Evolutionary conservation across 2,888 invertebrate genomes (phyloP).

Genomic region (Nephrotoma guestfalica): DNA sequence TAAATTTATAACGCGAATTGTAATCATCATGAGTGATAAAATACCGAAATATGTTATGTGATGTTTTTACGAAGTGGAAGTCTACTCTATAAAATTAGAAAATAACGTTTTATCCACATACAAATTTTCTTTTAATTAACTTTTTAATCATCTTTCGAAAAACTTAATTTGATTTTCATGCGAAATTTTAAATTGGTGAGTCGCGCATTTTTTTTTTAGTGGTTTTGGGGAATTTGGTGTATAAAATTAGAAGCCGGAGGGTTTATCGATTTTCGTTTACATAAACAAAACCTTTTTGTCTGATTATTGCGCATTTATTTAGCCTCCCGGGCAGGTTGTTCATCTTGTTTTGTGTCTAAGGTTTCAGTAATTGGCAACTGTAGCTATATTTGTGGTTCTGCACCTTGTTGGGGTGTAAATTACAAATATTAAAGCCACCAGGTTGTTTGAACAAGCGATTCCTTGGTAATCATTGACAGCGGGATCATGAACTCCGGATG

Average conservation of each 20-base stretch:
- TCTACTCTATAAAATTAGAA: background rate
- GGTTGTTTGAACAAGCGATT: too few species aligned
- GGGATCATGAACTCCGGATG: too few species aligned
- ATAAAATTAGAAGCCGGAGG: background rate
- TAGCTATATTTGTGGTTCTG: too few species aligned
- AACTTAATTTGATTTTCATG: background rate
- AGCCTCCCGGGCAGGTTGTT: too few species aligned
- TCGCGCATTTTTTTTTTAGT: background rate
- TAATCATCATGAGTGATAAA: background rate
- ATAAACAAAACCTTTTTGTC: background rate
- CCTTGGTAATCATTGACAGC: too few species aligned
- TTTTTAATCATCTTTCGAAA: background rate
- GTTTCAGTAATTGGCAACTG: too few species aligned
- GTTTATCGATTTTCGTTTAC: background rate
- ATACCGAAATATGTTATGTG: background rate
- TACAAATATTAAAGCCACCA: too few species aligned
- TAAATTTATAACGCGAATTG: background rate
- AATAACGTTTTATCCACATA: background rate
- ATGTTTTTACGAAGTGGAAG: background rate
- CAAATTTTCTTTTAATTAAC: background rate
- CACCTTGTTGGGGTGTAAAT: too few species aligned
- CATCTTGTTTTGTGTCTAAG: too few species aligned
- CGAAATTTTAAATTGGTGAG: background rate
- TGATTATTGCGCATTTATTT: too few species aligned
- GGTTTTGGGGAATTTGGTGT: background rate